Evolutionary conservation across 2,888 invertebrate genomes (phyloP), one percentile per base, ranked within the genome.

Genomic region (Panopea generosa): DNA sequence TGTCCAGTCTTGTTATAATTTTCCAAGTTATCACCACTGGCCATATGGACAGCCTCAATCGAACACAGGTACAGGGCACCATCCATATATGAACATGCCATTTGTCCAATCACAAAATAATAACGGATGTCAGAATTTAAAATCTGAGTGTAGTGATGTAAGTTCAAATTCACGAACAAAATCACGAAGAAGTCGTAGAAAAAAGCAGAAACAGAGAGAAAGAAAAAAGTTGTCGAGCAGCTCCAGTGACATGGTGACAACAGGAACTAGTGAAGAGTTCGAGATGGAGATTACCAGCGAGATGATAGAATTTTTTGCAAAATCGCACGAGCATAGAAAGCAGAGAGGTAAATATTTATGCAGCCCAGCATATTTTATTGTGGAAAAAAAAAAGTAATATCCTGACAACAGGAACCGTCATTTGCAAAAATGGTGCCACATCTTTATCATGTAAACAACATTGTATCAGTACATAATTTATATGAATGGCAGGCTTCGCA

Each of bases 201-300:
- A 33, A 38, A 74, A 63, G 47, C 22, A 53, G 18, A 55, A 43
- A 33, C 45, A 29, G 11, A 18, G 49, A 33, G 20, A 52, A n/a
- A 38, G 24, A 14, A 27, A 14, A 33, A 26, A 20, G 16, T 14
- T n/a, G 14, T 22, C 45, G 18, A 57, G 38, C 29, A 56, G 40
- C 47, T 69, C 18, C 14, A 60, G 56, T 2, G 57, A 66, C 29
- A 57, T 49, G 29, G 24, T 61, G 20, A n/a, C 52, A 33, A 50
- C 18, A 27, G 50, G 11, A 26, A n/a, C 63, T 20, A 65, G 75
- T 57, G 93, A 93, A 60, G 90, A 90, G 22, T 85, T 93, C 47
- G 93, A 94, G 74, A 94, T 95, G 86, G 94, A 94, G 89, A 94
- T 95, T 1, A 94, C 95, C 84, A 95, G 95, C 77, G 95, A 95